phyloP scores from a whole-genome alignment of 1,140 invertebrate genomes.

The Polypedilum pembai region DNA sequence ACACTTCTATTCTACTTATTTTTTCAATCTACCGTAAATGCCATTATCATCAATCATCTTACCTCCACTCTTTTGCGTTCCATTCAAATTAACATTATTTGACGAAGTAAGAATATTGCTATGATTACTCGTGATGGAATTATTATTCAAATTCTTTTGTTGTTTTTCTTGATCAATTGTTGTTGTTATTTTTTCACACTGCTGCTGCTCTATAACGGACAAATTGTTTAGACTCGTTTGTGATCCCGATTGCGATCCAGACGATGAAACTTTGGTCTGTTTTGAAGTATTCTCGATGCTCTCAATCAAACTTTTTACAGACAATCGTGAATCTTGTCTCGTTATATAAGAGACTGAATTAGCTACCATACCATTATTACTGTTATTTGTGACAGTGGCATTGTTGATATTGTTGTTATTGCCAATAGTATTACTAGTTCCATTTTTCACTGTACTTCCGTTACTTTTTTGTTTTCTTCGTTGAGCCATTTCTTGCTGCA shows the following conservation, averaged over 20 bases:
- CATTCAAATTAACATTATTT: conserved; percentile 15
- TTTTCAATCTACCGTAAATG: not conserved
- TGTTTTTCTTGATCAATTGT: conserved; percentile 26
- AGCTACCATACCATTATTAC: conserved; percentile 5
- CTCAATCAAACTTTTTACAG: conserved; percentile 82
- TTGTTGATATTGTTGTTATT: not conserved
- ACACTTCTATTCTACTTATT: not conserved
- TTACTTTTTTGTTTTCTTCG: conserved; percentile 50
- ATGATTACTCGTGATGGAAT: conserved; percentile 11
- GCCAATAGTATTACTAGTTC: not conserved
- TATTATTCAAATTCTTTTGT: conserved; percentile 14
- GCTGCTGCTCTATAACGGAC: conserved; percentile 27
- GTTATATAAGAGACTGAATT: conserved; percentile 38
- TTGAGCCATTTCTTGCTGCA: conserved; percentile 52
- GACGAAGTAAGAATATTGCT: not conserved
- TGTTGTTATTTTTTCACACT: conserved; percentile 32
- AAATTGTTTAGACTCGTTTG: conserved; percentile 45
- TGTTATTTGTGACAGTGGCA: not conserved
- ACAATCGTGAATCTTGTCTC: conserved; percentile 69
- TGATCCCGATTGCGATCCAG: conserved; percentile 29
- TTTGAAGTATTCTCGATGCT: conserved; percentile 84
- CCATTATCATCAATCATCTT: too few species aligned
- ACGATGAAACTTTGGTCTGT: conserved; percentile 60
- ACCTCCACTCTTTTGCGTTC: conserved; percentile 22
- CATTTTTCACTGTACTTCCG: conserved; percentile 30